Evolutionary conservation across 2,113 vertebrate genomes (phyloP), one percentile per base, ranked within the genome.

Genomic region (Colinus virginianus): DNA sequence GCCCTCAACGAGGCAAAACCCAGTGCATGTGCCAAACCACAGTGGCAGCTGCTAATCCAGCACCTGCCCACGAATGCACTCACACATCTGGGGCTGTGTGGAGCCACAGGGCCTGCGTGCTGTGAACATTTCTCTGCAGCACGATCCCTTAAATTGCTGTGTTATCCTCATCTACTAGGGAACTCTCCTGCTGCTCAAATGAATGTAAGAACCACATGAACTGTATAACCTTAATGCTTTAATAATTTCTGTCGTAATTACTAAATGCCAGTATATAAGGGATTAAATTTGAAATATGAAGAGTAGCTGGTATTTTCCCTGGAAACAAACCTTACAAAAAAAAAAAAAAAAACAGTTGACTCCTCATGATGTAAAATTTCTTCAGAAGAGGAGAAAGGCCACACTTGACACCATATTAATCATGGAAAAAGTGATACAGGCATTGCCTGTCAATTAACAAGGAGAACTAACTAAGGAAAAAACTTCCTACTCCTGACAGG

Each of bases 371-470:
- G 7, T 1, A 4, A 49, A 42, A 81, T 84, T 81, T 62, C 58
- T 9, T 58, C 0, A 59, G 59, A 36, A 63, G 59, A 69, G 62
- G 6, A 64, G 40, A 19, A 93, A 81, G 2, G 21, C 25, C 43
- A 36, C 8, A 30, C 46, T 83, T 53, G 46, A 45, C 56, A 64
- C 25, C 46, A 68, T 22, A n/a, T 34, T 8, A 17, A 46, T 42
- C 7, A 43, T 13, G 36, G 25, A 28, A 59, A 63, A 45, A 9
- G 34, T 11, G n/a, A 22, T 19, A 19, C 0, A 21, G 0, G 1
- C 3, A 1, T 11, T 71, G 51, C 18, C 23, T 38, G 19, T 76
- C 80, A n/a, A 26, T 63, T 45, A 90, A 72, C 26, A 61, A 18
- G 1, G 9, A 78, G 3, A 3, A 19, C 30, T 28, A 21, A 84